Evolutionary conservation across 2,797 vertebrate genomes (phyloP).

Genomic region (Molossus molossus): DNA sequence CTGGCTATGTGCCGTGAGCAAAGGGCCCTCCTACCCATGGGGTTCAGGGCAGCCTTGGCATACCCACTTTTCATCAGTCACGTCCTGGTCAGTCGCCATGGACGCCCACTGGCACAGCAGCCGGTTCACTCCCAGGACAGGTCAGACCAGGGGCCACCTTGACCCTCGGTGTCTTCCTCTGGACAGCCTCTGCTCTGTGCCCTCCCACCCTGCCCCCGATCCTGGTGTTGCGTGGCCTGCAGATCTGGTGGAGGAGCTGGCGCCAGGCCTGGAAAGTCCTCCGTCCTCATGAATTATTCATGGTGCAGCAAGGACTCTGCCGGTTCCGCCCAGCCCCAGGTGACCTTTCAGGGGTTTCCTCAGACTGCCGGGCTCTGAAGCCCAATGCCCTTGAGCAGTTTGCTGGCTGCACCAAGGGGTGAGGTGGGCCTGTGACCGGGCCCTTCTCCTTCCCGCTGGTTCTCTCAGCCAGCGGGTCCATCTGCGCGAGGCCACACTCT

Average conservation of each 20-base stretch:
- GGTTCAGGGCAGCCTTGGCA: background rate
- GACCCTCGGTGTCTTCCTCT: fast-evolving
- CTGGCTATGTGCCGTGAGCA: background rate
- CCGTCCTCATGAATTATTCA: background rate
- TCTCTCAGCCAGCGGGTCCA: background rate
- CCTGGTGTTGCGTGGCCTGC: background rate
- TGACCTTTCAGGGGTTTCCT: slow-evolving; percentile 79
- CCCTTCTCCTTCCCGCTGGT: fast-evolving
- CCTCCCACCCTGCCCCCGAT: background rate
- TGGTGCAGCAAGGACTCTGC: background rate
- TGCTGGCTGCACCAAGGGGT: too few species aligned
- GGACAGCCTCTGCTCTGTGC: fast-evolving
- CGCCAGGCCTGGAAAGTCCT: background rate
- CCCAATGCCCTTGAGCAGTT: background rate
- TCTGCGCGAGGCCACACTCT: background rate
- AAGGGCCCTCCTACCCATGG: background rate
- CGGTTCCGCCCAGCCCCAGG: background rate
- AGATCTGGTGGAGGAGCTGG: background rate
- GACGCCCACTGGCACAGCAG: background rate
- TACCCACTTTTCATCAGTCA: fast-evolving
- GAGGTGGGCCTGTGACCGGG: background rate
- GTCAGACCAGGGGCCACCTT: background rate
- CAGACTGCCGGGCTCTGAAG: background rate
- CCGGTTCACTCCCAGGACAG: background rate
- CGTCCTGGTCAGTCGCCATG: background rate